Percentiles rank a stretch among this genome's conserved stretches.
phyloP scores from a whole-genome alignment of 2,797 vertebrate genomes.

The Nothura maculosa region DNA sequence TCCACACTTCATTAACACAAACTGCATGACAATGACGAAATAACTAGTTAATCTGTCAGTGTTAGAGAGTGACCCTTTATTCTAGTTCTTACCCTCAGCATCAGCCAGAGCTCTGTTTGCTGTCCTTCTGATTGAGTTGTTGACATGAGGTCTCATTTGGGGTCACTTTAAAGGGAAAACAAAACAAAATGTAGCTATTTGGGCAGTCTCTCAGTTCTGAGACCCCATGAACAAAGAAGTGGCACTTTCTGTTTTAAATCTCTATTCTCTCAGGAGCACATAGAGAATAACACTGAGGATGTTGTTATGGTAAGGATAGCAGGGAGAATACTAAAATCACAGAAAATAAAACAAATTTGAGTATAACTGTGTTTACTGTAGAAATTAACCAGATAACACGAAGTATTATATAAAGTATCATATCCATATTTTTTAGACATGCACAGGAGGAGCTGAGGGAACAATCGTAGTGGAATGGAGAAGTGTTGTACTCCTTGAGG shows the following conservation, averaged over 20 bases:
- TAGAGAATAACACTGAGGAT: not conserved
- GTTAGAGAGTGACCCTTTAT: not conserved
- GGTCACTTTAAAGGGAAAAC: not conserved
- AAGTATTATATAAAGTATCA: not conserved
- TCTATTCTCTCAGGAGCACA: not conserved
- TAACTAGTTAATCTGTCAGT: not conserved
- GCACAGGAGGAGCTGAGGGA: not conserved
- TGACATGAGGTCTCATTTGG: not conserved
- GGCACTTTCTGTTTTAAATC: not conserved
- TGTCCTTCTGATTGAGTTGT: not conserved
- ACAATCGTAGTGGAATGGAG: not conserved
- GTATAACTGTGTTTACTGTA: not conserved
- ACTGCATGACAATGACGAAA: not conserved
- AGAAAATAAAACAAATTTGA: not conserved
- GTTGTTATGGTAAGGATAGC: not conserved
- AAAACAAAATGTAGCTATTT: not conserved
- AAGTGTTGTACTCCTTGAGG: not conserved
- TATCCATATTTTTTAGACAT: not conserved
- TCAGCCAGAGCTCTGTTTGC: not conserved
- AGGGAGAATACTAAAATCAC: not conserved
- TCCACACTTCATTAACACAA: not conserved
- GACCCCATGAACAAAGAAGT: not conserved
- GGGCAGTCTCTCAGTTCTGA: not conserved
- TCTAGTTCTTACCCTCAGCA: not conserved
- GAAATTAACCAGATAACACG: not conserved